phyloP scores from a whole-genome alignment of 2,888 invertebrate species.

The Lasioglossum oenotherae region DNA sequence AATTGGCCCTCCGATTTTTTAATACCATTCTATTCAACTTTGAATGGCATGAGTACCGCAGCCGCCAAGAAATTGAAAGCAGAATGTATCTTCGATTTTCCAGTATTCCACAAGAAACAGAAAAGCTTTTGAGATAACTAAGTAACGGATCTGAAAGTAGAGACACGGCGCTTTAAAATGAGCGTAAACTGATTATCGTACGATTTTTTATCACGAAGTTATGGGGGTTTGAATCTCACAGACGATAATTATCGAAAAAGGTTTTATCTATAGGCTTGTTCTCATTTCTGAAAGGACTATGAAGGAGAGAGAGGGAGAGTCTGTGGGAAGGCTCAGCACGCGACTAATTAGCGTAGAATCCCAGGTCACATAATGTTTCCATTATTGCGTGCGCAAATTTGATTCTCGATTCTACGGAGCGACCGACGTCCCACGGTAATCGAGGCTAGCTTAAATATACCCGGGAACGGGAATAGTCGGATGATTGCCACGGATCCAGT shows the following conservation, averaged over 20 bases:
- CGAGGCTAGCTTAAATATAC: conserved; percentile 9
- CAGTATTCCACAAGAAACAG: no score
- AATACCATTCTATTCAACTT: neutral
- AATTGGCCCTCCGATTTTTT: neutral
- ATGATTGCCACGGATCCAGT: conserved; percentile 8
- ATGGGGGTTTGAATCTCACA: neutral
- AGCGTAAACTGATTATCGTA: neutral
- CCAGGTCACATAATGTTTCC: neutral
- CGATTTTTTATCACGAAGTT: neutral
- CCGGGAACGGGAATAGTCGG: neutral
- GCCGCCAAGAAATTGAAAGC: no score
- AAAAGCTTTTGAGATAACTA: no score
- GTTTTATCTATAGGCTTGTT: neutral
- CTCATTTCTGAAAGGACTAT: neutral
- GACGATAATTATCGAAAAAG: neutral
- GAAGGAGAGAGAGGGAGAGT: neutral
- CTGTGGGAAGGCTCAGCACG: no score
- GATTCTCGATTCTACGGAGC: neutral
- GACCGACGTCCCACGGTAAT: neutral
- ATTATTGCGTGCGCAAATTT: neutral
- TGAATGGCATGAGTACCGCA: neutral
- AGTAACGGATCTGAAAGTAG: no score
- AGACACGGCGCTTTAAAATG: neutral
- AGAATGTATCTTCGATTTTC: no score
- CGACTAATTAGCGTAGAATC: neutral